Evolutionary conservation across 2,888 invertebrate genomes (phyloP), one percentile per base, ranked within the genome.

Genomic region (Globia sparganii): DNA sequence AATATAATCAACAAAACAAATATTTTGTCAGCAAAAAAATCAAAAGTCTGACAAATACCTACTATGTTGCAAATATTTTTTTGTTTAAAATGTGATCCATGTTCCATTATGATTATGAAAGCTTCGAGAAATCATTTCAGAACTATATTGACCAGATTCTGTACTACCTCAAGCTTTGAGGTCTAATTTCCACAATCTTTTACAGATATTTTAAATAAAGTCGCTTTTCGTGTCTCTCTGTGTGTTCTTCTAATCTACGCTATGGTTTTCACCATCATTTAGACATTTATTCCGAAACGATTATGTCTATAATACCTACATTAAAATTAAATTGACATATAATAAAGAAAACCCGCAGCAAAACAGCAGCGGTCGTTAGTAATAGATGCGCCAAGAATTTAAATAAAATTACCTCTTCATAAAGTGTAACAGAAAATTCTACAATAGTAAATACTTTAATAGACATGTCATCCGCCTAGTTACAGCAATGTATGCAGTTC

Each of bases 401-500:
- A 6, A n/a, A 53, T 68, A n/a, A n/a, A n/a, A 68, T 18, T 9
- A 68, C 5, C 34, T 46, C 13, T 34, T 21, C 31, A 21, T 34
- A 21, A 46, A 37, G 9, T 28, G 34, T n/a, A 70, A 58, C 49
- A 69, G n/a, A 70, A 43, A 15, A 59, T 59, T 34, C 65, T 66
- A 21, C 15, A 53, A 53, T 11, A 56, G 46, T 15, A 40, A n/a
- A 61, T 18, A 28, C 21, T 11, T 58, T 72, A 72, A 67, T 76
- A 72, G 11, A 72, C 67, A 66, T 81, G 65, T 73, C 58, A 67
- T 72, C 18, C 25, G 6, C 49, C 65, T 58, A 76, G 73, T 67
- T 72, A 28, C 70, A 64, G n/a, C 61, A 72, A 74, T 34, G 59
- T 58, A 75, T 69, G 75, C 58, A 75, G 89, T 88, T 78, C 69